phyloP scores from a whole-genome alignment of 1,140 invertebrate species.

The Achatina immaculata region DNA sequence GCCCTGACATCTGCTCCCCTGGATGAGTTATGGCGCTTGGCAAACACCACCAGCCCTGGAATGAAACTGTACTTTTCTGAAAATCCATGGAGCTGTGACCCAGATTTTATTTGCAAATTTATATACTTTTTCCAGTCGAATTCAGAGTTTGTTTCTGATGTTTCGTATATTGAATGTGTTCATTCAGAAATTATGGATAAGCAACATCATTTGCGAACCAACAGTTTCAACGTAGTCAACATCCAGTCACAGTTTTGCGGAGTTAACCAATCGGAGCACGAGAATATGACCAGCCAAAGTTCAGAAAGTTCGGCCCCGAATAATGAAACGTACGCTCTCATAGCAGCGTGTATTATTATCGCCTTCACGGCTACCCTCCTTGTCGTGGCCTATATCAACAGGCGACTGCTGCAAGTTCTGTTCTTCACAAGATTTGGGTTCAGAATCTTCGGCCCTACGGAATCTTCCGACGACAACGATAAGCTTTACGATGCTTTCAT shows the following conservation, averaged over 20 bases:
- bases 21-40: constrained; percentile 13
- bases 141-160: constrained; percentile 39
- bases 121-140: constrained; percentile 31
- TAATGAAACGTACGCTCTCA: constrained; percentile 33
- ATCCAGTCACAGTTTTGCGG: constrained; percentile 28
- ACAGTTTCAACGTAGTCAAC: neutral
- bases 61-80: constrained; percentile 36
- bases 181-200: neutral
- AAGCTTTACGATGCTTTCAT: constrained; percentile 58
- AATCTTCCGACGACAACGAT: constrained; percentile 35
- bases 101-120: constrained; percentile 43
- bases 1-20: constrained; percentile 36
- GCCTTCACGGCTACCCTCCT: constrained; percentile 26
- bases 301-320: neutral
- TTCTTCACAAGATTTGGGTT: constrained; percentile 51
- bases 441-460: constrained; percentile 38
- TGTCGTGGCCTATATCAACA: constrained; percentile 42
- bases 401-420: constrained; percentile 50
- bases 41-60: neutral
- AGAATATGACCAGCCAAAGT: constrained; percentile 18
- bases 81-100: constrained; percentile 55
- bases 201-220: neutral
- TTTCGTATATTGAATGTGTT: constrained; percentile 40
- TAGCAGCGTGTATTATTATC: constrained; percentile 35
- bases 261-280: constrained; percentile 27